These are phyloP conservation scores for Sarcophaga caerulescens DNA, from an alignment of 2,888 invertebrate species.

Conservation along the genomic window DNA sequence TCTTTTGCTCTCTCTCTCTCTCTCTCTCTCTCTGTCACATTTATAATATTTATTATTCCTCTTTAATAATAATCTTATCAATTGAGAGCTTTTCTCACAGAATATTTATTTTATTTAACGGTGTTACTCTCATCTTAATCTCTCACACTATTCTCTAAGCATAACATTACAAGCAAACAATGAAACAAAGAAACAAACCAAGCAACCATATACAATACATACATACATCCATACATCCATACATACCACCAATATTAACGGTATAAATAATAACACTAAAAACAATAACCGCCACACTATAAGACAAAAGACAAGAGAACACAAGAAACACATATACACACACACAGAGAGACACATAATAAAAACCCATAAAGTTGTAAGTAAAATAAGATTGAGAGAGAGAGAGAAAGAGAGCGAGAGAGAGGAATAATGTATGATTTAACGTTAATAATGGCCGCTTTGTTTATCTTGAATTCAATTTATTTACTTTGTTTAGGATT, in stretches of 20 bases:
- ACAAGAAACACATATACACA: neutral
- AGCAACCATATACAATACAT: too few relatives aligned
- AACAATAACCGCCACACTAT: neutral
- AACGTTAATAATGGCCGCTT: neutral
- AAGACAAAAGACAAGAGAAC: neutral
- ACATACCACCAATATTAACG: neutral
- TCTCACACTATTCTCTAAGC: neutral
- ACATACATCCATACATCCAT: too few relatives aligned
- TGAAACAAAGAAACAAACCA: too few relatives aligned
- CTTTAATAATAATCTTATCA: neutral
- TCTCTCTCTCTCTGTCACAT: neutral
- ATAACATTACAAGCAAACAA: neutral
- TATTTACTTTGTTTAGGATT: neutral
- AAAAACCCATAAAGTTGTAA: too few relatives aligned
- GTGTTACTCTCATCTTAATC: neutral
- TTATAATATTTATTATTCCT: neutral
- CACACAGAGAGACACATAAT: neutral
- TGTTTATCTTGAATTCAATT: conserved; percentile 35
- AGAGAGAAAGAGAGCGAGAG: too few relatives aligned
- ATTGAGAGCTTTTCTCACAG: neutral
- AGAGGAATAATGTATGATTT: neutral
- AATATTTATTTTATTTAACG: neutral
- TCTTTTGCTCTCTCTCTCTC: neutral
- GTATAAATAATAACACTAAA: neutral
- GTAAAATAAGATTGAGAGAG: too few relatives aligned